phyloP scores from a whole-genome alignment of 2,888 invertebrate species.

The Drosophila percnosoma region DNA sequence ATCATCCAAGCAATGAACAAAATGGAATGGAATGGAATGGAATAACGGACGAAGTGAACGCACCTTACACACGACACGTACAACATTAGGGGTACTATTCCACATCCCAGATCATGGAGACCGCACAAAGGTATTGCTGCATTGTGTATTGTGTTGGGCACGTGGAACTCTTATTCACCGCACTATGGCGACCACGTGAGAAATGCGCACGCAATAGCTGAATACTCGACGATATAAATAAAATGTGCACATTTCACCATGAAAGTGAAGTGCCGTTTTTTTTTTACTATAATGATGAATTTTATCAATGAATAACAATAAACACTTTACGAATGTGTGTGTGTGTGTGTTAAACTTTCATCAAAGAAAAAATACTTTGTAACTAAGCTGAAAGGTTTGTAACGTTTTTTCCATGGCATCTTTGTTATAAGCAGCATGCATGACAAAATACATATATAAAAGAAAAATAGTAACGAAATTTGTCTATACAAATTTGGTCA shows the following conservation, averaged over 20 bases:
- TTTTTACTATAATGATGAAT: slow-evolving; percentile 5
- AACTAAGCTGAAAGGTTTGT: slow-evolving; percentile 3
- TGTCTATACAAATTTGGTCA: slow-evolving; percentile 30
- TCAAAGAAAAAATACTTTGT: slow-evolving; percentile 9
- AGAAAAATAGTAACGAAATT: slow-evolving; percentile 50
- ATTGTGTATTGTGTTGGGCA: slow-evolving; percentile 43
- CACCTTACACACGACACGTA: slow-evolving; percentile 64
- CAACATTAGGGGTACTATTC: background rate
- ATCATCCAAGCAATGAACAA: slow-evolving; percentile 35
- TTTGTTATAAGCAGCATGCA: slow-evolving; percentile 24
- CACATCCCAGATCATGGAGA: background rate
- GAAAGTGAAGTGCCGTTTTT: slow-evolving; percentile 14
- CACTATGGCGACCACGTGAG: slow-evolving; percentile 14
- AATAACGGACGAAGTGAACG: slow-evolving; percentile 60
- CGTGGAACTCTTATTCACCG: slow-evolving; percentile 10
- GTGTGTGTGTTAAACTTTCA: slow-evolving; percentile 14
- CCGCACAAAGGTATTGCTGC: slow-evolving; percentile 10
- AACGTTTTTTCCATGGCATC: slow-evolving; percentile 13
- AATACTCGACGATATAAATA: slow-evolving; percentile 4
- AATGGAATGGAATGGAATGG: slow-evolving; percentile 29
- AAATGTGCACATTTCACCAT: slow-evolving; percentile 5
- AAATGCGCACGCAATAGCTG: slow-evolving; percentile 47
- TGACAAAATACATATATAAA: slow-evolving; percentile 33
- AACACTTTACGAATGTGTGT: background rate
- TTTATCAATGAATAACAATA: slow-evolving; percentile 25